Base-by-base conservation (phyloP, 2,888 invertebrate species). In the Podotricha telesiphe region DNA sequence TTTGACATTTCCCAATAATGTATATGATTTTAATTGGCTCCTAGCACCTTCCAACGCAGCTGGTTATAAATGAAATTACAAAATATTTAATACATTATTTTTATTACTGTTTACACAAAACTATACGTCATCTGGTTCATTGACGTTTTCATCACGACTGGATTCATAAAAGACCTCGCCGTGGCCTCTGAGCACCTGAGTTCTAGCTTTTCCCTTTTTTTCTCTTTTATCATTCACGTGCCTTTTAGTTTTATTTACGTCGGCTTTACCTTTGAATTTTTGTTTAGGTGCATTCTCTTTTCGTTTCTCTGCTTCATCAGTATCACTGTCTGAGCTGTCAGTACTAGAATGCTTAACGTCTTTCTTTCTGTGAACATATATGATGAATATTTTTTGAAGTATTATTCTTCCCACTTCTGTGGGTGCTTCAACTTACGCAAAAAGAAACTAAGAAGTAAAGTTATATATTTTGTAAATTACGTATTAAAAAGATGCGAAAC, bases 101-200 rank as follows among this genome's bases (percentile, higher is more conserved):
- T 34, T 67, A 59, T 47, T 45, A 28, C 17, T 15, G 17, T 48
- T 7, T 28, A 10, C n/a, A 47, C 13, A n/a, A 2, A 13, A 34
- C 58, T 83, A 84, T 72, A 83, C 79, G 19, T 84, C 83, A 0
- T 81, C 84, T 2, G 90, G 91, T 65, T 91, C 89, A 72, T 91
- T 91, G 2, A 91, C 89, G 72, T 87, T 86, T 1, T 89, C 89
- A 20, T 91, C 91, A 37, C 80, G 78, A 74, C 89, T 91, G n/a
- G 91, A 91, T 70, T 89, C 88, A 45, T 90, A 91, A 53, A 86
- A 83, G 0, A 81, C 79, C 4, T 83, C 83, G 0, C 78, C 79
- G 58, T 56, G 48, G 11, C 56, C 69, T 61, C 67, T 64, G 0
- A 50, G n/a, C 1, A 47, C 53, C 0, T 22, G 47, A 11, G 59